These are phyloP conservation scores for Paramormyrops kingsleyae DNA, from an alignment of 2,113 vertebrate species.

Conservation along the genomic window DNA sequence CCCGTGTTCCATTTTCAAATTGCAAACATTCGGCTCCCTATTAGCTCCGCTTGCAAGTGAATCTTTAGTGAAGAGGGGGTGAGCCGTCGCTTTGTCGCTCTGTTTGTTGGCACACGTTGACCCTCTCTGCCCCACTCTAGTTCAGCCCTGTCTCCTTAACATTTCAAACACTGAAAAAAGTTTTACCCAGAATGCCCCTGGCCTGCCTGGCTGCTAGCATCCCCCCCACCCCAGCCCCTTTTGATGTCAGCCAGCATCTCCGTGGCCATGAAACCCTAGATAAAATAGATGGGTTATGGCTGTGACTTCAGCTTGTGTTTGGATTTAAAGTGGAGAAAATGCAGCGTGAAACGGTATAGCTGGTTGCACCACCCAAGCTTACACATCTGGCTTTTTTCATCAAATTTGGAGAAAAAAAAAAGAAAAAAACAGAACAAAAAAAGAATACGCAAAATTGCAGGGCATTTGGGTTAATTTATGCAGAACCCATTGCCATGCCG, in stretches of 20 bases:
- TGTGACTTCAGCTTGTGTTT: background rate
- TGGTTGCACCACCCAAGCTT: conserved; percentile 16
- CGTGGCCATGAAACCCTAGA: background rate
- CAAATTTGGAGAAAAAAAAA: conserved; percentile 26
- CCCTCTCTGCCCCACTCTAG: background rate
- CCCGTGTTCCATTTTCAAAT: conserved; percentile 29
- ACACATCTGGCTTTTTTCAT: conserved; percentile 37
- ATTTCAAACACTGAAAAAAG: background rate
- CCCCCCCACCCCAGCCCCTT: background rate
- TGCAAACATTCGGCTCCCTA: conserved; percentile 38
- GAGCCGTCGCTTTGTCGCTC: background rate
- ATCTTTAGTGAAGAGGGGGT: conserved; percentile 19
- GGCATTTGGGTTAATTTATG: conserved; percentile 38
- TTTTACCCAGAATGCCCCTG: conserved; percentile 11
- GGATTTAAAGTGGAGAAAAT: background rate
- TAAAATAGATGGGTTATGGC: background rate
- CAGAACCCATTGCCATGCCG: conserved; percentile 37
- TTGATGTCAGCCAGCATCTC: background rate
- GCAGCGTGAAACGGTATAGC: background rate
- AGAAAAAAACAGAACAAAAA: background rate
- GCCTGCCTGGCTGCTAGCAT: background rate
- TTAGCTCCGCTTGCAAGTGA: conserved; percentile 30
- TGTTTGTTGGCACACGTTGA: background rate
- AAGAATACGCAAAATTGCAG: conserved; percentile 33
- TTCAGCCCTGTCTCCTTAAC: background rate